Evolutionary conservation across 1,140 invertebrate genomes (phyloP), one percentile per base, ranked within the genome.

Genomic region (Temnothorax nylanderi): DNA sequence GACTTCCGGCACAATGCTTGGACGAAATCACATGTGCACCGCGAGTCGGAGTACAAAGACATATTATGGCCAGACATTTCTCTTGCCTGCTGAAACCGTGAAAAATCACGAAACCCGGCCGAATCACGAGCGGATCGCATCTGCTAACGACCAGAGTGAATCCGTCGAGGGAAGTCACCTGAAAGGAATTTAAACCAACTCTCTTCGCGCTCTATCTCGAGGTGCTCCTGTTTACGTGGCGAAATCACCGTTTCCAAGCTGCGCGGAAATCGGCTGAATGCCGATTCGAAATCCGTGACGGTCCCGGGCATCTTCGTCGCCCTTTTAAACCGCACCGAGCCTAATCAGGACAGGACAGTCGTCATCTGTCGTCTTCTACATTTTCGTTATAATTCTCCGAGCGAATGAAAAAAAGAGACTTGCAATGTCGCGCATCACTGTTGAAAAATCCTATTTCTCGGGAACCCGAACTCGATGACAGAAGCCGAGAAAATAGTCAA

Each of bases 221-320:
- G n/a, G 49, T 60, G 41, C 34, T 47, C 32, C 49, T 92, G 90
- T 92, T 92, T 92, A 91, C 87, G 58, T 72, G 56, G 76, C 65
- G 47, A 90, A 92, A 92, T 92, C 89, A 92, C 92, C 92, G 92
- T 92, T 91, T 80, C 90, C 90, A 92, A 93, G 90, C 65, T 90
- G 92, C 92, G 90, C 92, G 92, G 87, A 93, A 93, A 92, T 93
- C 90, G 87, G 32, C 32, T 93, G 91, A 93, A 93, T 92, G 88
- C 60, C 85, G 91, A 93, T 92, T 81, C 67, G 54, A 92, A 85
- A 89, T 85, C 92, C 92, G 91, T 93, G 92, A 92, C 92, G 91
- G 92, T 92, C 92, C 92, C 92, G 92, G 92, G 69, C 86, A 92
- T 92, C 88, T 84, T 85, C 81, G 56, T 54, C 71, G 34, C 60